Base-by-base conservation (phyloP, 1,140 invertebrate genomes). In the Ceratina calcarata region DNA sequence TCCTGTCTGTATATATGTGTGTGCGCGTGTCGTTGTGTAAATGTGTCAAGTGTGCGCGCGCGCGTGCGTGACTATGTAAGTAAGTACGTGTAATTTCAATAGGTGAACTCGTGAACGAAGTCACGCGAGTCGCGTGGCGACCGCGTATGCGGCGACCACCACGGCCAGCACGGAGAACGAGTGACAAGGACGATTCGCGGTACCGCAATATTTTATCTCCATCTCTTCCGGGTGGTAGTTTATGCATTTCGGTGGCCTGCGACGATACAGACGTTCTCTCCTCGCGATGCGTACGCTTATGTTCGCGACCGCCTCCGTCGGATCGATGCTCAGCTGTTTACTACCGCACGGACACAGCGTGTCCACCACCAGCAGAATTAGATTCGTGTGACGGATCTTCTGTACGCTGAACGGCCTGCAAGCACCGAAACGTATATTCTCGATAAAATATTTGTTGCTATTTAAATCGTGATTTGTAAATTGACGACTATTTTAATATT, bases 341-440 rank as follows among this genome's bases (percentile, higher is more conserved):
- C 95, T 96, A 45, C 96, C 96, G 91, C 97, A 98, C 51, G 97
- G 97, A 93, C 97, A 98, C 73, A 97, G 91, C 0, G 97, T 98
- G 90, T 98, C 97, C 66, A 98, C 97, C 58, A 98, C 97, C 32
- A 98, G 93, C 71, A 98, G 92, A 69, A 98, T 97, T 64, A 98
- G 92, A 94, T 98, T 98, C 85, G 97, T 98, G 89, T 97, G 96
- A 57, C 96, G 97, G 85, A 98, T 97, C 93, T 97, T 97, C 89
- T 98, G 97, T 15, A 98, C 97, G 91, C 97, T 98, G 92, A 98
- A 98, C 16, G 97, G 97, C 83, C 97, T 97, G 91, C 6, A 86
- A 76, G 75, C 7, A 37, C 82, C 6, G 1, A 12, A 18, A 37
- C 32, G 32, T 37, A 37, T 37, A 6, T 37, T 37, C 32, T n/a